Conservation (phyloP, 2,888 invertebrate genomes). For the Hydrotaea cyrtoneurina region DNA sequence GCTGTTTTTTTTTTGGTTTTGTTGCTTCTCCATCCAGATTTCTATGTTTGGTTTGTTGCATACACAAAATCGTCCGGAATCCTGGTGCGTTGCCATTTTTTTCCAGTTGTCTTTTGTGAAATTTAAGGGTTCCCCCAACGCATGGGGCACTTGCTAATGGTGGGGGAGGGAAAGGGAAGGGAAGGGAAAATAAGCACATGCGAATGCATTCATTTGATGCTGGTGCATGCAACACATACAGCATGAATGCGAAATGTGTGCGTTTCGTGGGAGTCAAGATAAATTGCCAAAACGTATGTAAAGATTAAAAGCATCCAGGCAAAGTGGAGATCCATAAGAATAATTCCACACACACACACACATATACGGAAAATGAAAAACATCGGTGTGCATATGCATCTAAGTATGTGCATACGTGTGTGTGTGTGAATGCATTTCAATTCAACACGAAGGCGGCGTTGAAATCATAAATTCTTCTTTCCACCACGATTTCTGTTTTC, state of each 20-base stretch:
- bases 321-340: slow-evolving; percentile 36
- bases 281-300: slow-evolving; percentile 59
- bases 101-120: slow-evolving; percentile 20
- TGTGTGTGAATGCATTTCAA: slow-evolving; percentile 4
- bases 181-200: neutral
- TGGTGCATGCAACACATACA: neutral
- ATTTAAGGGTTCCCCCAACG: slow-evolving; percentile 53
- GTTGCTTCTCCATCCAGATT: neutral
- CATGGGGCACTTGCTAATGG: no score
- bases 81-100: slow-evolving; percentile 39
- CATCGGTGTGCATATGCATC: neutral
- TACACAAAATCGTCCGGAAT: neutral
- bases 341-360: slow-evolving; percentile 19
- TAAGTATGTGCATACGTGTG: neutral
- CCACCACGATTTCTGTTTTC: neutral
- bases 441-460: slow-evolving; percentile 23
- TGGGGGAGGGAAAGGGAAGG: neutral
- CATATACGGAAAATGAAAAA: neutral
- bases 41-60: neutral
- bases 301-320: slow-evolving; percentile 56
- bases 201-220: no score
- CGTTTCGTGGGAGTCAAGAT: slow-evolving; percentile 49
- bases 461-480: slow-evolving; percentile 22
- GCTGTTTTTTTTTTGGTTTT: neutral
- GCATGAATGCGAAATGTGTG: slow-evolving; percentile 25